Conservation (phyloP, 2,113 vertebrate genomes). For the Semnopithecus entellus region DNA sequence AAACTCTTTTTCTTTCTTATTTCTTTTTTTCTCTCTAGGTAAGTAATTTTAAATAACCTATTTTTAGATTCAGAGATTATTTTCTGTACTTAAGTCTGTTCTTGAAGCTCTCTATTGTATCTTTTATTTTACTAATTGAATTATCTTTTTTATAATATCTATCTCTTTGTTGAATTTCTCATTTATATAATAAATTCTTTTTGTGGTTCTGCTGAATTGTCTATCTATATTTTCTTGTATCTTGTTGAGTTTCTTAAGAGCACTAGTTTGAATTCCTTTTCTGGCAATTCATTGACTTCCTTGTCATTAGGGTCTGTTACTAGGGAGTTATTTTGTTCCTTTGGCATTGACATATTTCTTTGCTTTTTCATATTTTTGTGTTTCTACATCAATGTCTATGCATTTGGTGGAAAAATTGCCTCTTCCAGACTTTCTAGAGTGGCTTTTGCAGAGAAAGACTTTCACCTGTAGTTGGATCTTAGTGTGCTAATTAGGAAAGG, state of each 20-base stretch:
- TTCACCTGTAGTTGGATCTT: neutral
- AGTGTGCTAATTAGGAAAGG: neutral
- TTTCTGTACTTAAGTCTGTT: neutral
- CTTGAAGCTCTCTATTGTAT: neutral
- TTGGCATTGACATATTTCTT: neutral
- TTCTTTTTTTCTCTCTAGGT: neutral
- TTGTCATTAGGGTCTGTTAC: neutral
- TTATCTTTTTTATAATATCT: neutral
- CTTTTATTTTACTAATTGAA: neutral
- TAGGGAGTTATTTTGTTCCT: neutral
- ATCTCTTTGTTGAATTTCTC: neutral
- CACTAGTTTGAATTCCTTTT: neutral
- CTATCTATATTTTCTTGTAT: neutral
- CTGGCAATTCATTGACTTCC: neutral
- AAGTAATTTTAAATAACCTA: neutral
- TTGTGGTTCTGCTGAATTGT: neutral
- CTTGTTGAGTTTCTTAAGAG: neutral
- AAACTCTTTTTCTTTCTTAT: neutral
- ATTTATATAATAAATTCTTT: neutral
- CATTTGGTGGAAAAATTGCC: neutral
- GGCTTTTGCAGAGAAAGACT: neutral
- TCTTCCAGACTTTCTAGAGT: neutral
- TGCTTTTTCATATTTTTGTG: neutral
- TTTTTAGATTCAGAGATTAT: neutral
- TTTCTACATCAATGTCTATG: neutral